A percentile compares a stretch with the other conserved stretches of the same genome.
Evolutionary conservation across 1,140 invertebrate species (phyloP).

Genomic region (Orius insidiosus): DNA sequence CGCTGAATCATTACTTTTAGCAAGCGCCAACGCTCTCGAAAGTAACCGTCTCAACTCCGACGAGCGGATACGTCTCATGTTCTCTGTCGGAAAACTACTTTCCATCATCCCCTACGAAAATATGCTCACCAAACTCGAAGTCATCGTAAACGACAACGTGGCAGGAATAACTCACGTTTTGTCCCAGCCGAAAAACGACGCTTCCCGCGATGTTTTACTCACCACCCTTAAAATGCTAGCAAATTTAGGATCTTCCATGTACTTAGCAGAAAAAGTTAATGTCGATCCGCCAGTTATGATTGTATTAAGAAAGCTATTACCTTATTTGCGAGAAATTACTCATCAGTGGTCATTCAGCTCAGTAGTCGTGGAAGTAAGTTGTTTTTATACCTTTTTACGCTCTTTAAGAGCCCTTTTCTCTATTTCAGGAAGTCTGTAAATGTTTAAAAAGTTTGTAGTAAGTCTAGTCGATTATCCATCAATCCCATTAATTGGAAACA

Average conservation of each 20-base stretch:
- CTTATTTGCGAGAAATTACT: constrained; percentile 34
- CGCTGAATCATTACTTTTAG: constrained; percentile 46
- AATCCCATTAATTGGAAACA: constrained; percentile 37
- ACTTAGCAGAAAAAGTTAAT: constrained; percentile 22
- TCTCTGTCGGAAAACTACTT: constrained; percentile 52
- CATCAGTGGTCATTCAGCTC: constrained; percentile 30
- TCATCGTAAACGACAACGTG: constrained; percentile 35
- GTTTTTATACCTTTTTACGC: not conserved
- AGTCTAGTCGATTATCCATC: constrained; percentile 48
- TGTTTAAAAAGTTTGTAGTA: constrained; percentile 47
- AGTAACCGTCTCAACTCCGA: constrained; percentile 35
- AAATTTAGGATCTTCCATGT: constrained; percentile 47
- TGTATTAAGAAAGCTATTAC: constrained; percentile 41
- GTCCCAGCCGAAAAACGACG: constrained; percentile 22
- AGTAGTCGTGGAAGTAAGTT: constrained; percentile 22
- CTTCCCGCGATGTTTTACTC: constrained; percentile 30
- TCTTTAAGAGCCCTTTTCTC: constrained; percentile 17
- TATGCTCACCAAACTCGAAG: constrained; percentile 49
- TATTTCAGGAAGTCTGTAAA: constrained; percentile 44
- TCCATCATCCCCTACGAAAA: constrained; percentile 42
- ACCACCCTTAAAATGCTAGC: constrained; percentile 48
- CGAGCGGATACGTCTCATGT: constrained; percentile 57
- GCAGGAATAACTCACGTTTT: constrained; percentile 3
- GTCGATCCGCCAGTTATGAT: constrained; percentile 28
- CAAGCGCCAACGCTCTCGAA: constrained; percentile 25